Percentiles rank a stretch among this genome's conserved stretches.
Evolutionary conservation across 2,797 vertebrate species (phyloP).

Genomic region (Gobio occitaniae): DNA sequence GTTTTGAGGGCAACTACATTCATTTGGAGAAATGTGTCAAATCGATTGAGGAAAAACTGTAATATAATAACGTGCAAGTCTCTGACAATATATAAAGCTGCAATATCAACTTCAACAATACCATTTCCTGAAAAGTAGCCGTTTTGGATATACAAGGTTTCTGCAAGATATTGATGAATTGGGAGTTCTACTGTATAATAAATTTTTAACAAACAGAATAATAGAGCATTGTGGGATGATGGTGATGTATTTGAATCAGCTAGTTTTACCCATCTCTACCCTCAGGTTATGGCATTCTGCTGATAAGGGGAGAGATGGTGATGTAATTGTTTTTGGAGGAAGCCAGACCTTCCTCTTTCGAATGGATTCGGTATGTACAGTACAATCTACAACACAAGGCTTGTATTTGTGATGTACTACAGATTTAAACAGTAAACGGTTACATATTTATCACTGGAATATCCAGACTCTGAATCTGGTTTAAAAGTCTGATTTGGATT

Average conservation of each 20-base stretch:
- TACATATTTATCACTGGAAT: not conserved
- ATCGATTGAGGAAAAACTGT: too few relatives aligned
- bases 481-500: not conserved
- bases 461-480: conserved; percentile 2
- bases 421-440: not conserved
- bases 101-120: too few relatives aligned
- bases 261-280: not conserved
- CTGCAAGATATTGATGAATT: too few relatives aligned
- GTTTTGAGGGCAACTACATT: too few relatives aligned
- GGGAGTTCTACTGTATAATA: too few relatives aligned
- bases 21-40: too few relatives aligned
- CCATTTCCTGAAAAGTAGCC: too few relatives aligned
- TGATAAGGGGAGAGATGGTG: conserved; percentile 85
- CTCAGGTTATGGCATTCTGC: conserved; percentile 91
- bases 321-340: conserved; percentile 94
- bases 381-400: not conserved
- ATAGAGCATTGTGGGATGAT: not conserved
- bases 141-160: too few relatives aligned
- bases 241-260: not conserved
- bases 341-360: conserved; percentile 86
- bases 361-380: conserved; percentile 86
- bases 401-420: not conserved
- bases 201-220: too few relatives aligned
- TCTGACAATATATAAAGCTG: too few relatives aligned
- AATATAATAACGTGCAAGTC: too few relatives aligned